Conservation (phyloP, 2,797 vertebrate species). For the Coluber constrictor region DNA sequence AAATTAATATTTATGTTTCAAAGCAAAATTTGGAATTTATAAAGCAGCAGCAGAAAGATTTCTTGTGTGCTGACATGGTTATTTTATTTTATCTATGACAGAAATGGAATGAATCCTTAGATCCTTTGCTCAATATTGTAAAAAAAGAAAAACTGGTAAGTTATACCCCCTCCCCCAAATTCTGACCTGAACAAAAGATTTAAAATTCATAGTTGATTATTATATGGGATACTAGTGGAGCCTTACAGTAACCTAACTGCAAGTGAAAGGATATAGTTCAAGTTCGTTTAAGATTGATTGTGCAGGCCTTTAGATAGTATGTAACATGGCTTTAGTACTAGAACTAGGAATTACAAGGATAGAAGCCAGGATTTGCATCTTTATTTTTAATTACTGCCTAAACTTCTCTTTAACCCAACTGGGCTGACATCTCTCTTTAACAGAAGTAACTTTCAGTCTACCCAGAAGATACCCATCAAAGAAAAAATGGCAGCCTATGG, state of each 20-base stretch:
- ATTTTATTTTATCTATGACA: neutral
- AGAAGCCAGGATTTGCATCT: neutral
- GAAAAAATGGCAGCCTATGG: neutral
- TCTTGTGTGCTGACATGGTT: neutral
- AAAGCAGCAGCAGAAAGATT: neutral
- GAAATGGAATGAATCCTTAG: neutral
- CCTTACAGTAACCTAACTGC: neutral
- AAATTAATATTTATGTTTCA: neutral
- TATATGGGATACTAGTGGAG: neutral
- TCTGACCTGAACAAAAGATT: neutral
- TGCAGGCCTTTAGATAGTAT: neutral
- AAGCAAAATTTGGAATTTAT: neutral
- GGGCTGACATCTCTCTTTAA: neutral
- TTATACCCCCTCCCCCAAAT: neutral
- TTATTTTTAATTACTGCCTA: neutral
- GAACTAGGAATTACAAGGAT: neutral
- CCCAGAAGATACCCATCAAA: neutral
- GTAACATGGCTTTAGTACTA: neutral
- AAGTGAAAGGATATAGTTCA: neutral
- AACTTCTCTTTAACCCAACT: neutral
- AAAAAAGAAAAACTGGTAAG: neutral
- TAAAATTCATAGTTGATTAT: neutral
- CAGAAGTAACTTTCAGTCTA: neutral
- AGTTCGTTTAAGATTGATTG: neutral
- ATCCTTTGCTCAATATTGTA: neutral